phyloP scores from a whole-genome alignment of 2,113 vertebrate species.

The Fregata magnificens region DNA sequence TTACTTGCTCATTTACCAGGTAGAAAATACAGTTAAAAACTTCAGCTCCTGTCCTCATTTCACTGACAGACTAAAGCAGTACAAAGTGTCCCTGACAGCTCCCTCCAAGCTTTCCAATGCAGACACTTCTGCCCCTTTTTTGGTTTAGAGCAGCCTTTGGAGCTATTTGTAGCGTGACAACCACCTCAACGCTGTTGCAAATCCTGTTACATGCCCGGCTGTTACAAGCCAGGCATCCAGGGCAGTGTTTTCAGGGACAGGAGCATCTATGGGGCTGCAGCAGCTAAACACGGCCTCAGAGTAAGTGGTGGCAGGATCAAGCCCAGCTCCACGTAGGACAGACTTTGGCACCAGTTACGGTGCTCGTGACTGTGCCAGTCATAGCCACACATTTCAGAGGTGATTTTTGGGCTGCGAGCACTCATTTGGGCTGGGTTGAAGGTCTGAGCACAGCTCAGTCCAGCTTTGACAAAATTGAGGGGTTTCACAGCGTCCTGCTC shows the following conservation, averaged over 20 bases:
- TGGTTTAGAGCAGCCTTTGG: neutral
- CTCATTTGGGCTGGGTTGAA: neutral
- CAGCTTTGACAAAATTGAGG: neutral
- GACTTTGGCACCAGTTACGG: neutral
- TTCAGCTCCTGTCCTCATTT: neutral
- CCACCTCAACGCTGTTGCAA: neutral
- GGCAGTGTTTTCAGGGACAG: neutral
- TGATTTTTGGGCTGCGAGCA: rapidly evolving
- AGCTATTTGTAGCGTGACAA: neutral
- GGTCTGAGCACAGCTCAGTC: neutral
- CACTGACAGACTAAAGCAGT: neutral
- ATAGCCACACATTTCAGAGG: neutral
- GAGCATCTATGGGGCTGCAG: rapidly evolving
- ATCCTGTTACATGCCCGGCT: neutral
- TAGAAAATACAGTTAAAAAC: neutral
- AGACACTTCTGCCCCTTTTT: neutral
- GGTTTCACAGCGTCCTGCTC: neutral
- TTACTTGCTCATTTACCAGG: neutral
- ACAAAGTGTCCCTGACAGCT: neutral
- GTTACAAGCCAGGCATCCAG: neutral
- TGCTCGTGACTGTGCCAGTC: neutral
- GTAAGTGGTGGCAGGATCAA: neutral
- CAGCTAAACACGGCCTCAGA: neutral
- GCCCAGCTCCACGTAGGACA: neutral
- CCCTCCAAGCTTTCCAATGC: neutral